These are phyloP conservation scores for Diploscapter pachys DNA, from an alignment of 1,140 invertebrate genomes.

Conservation along the genomic window DNA sequence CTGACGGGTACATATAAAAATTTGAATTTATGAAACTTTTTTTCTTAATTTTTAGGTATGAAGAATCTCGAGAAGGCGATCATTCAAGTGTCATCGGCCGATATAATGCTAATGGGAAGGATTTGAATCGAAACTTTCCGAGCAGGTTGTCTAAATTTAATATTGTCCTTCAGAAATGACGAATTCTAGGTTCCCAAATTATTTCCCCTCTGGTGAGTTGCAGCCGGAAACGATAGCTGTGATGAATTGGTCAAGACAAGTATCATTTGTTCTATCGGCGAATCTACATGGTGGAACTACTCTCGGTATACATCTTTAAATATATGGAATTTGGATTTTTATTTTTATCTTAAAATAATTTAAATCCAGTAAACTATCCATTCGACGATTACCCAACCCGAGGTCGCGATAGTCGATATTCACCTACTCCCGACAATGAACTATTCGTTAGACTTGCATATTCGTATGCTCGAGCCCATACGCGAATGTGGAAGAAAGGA, in stretches of 20 bases:
- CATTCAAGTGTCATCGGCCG: conserved; percentile 66
- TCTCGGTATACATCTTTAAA: conserved; percentile 63
- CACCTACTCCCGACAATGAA: conserved; percentile 69
- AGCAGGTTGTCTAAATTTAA: conserved; percentile 2
- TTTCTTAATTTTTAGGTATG: conserved; percentile 36
- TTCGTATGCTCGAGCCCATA: conserved; percentile 69
- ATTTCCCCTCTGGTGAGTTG: conserved; percentile 20
- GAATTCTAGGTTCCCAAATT: conserved; percentile 25
- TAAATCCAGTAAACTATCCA: conserved; percentile 72
- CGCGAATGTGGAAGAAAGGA: conserved; percentile 45
- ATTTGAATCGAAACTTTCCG: conserved; percentile 94
- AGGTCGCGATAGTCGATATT: conserved; percentile 50
- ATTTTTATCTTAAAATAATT: conserved; percentile 68
- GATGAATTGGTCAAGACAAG: conserved; percentile 80
- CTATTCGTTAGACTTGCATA: conserved; percentile 78
- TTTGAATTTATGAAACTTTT: conserved; percentile 11
- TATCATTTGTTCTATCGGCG: conserved; percentile 88
- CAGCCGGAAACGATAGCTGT: conserved; percentile 79
- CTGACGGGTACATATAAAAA: conserved; percentile 73
- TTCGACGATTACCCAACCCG: conserved; percentile 72
- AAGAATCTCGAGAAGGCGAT: conserved; percentile 39
- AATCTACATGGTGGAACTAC: conserved; percentile 89
- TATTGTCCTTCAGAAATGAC: not conserved
- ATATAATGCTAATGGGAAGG: conserved; percentile 75
- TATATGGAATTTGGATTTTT: not conserved